Evolutionary conservation across 2,113 vertebrate species (phyloP).

Genomic region (Fregetta grallaria): DNA sequence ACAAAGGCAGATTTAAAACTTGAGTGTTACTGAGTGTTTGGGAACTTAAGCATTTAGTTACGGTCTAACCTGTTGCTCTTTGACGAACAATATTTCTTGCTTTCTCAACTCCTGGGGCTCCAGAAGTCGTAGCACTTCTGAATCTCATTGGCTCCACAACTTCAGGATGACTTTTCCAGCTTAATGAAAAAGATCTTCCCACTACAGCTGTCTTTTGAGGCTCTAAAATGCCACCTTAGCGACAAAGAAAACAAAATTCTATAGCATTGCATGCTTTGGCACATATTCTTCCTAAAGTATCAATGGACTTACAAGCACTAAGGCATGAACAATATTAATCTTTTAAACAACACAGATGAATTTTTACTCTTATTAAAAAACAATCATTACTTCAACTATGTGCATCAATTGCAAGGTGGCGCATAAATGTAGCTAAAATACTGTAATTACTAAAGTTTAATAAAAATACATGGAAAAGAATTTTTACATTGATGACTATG

Average conservation of each 20-base stretch:
- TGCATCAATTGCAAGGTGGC: background rate
- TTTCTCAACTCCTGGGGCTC: constrained; percentile 92
- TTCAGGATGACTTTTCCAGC: constrained; percentile 91
- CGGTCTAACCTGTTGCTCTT: constrained; percentile 87
- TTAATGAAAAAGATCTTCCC: constrained; percentile 93
- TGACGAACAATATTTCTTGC: constrained; percentile 92
- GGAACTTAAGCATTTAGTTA: background rate
- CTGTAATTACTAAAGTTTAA: background rate
- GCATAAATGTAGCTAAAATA: background rate
- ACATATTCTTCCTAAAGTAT: rapidly evolving
- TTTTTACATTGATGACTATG: background rate
- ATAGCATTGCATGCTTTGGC: background rate
- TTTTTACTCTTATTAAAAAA: background rate
- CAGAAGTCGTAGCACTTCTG: constrained; percentile 95
- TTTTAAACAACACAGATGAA: background rate
- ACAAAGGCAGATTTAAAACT: background rate
- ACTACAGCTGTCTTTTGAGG: constrained; percentile 85
- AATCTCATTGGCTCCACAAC: constrained; percentile 92
- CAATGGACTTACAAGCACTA: background rate
- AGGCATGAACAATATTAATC: background rate
- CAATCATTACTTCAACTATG: background rate
- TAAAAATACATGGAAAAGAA: background rate
- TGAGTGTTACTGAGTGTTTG: background rate
- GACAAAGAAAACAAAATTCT: background rate
- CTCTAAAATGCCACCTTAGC: constrained; percentile 82